A percentile compares a stretch with the other conserved stretches of the same genome.
Conservation (phyloP, 2,797 vertebrate genomes). For the Pantherophis alleghaniensis region DNA sequence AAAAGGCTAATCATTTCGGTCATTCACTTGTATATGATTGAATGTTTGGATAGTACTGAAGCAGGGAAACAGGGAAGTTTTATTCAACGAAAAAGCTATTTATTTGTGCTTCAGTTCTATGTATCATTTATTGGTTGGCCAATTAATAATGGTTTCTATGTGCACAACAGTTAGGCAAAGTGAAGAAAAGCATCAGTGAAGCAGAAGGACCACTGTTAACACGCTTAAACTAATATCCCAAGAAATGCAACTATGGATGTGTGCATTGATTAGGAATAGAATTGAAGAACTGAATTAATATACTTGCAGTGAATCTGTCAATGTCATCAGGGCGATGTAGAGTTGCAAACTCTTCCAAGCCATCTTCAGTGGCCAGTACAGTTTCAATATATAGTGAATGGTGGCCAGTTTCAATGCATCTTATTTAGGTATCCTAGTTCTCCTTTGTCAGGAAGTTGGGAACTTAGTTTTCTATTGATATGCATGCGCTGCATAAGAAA, state of each 20-base stretch:
- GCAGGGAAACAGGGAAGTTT: not conserved
- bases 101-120: not conserved
- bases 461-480: not conserved
- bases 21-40: not conserved
- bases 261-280: not conserved
- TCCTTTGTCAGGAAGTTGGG: not conserved
- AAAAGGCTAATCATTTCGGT: slow-evolving; percentile 30
- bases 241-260: not conserved
- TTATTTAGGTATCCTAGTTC: not conserved
- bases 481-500: not conserved
- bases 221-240: not conserved
- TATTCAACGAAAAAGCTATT: not conserved
- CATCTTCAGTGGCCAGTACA: not conserved
- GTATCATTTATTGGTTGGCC: not conserved
- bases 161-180: not conserved
- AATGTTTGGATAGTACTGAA: not conserved
- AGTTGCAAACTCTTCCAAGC: not conserved
- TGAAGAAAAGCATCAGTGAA: not conserved
- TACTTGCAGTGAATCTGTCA: not conserved
- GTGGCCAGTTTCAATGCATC: not conserved
- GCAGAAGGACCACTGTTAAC: not conserved
- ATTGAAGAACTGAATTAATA: not conserved
- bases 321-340: not conserved
- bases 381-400: too few relatives aligned
- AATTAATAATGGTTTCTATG: not conserved